These are phyloP conservation scores for Saccostrea glomerata DNA, from an alignment of 1,140 invertebrate genomes.

Conservation along the genomic window DNA sequence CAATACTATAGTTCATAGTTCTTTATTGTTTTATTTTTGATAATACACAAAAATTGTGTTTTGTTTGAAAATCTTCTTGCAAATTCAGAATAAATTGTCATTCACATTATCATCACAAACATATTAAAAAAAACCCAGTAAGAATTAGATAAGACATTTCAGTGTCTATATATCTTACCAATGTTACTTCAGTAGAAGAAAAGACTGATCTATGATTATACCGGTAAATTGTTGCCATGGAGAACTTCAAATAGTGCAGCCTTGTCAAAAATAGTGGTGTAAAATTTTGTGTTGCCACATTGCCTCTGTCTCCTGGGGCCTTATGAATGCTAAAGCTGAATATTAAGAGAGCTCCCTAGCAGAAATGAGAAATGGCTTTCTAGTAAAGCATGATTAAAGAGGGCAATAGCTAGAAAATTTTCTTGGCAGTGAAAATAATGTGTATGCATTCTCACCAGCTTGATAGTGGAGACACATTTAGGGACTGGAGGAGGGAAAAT, in stretches of 20 bases:
- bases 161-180: constrained; percentile 1
- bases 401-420: not conserved
- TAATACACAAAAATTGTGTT: not conserved
- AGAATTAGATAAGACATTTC: not conserved
- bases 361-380: not conserved
- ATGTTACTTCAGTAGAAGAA: not conserved
- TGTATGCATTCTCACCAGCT: not conserved
- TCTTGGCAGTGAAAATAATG: not conserved
- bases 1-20: no score
- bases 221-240: not conserved
- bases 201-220: not conserved
- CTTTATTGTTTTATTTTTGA: no score
- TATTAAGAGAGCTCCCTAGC: not conserved
- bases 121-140: not conserved
- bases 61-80: not conserved
- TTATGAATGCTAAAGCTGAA: not conserved
- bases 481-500: no score
- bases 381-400: not conserved
- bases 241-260: not conserved
- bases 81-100: not conserved
- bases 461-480: not conserved
- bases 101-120: not conserved
- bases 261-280: constrained; percentile 11
- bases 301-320: not conserved
- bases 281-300: not conserved